These are phyloP conservation scores for Atta texana DNA, from an alignment of 1,140 invertebrate genomes.

Conservation along the genomic window DNA sequence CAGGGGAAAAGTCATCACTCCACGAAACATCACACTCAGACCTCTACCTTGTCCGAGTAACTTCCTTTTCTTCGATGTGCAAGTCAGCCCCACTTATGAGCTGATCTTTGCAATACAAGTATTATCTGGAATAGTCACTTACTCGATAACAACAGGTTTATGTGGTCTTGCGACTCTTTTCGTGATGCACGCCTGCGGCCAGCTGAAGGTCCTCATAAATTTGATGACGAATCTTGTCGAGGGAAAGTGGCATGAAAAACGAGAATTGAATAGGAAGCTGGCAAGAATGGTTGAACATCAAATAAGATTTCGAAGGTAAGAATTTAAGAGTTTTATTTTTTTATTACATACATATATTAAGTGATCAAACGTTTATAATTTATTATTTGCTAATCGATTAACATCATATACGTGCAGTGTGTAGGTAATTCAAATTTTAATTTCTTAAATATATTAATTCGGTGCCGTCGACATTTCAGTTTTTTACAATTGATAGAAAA, in stretches of 20 bases:
- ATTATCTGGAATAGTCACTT: slow-evolving; percentile 67
- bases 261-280: not conserved
- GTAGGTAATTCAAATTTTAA: not conserved
- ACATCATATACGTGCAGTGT: not conserved
- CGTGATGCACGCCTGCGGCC: slow-evolving; percentile 72
- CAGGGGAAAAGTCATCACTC: slow-evolving; percentile 28
- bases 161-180: slow-evolving; percentile 68
- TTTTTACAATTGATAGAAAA: slow-evolving; percentile 73
- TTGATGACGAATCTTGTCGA: slow-evolving; percentile 34
- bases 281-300: slow-evolving; percentile 44
- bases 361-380: not conserved
- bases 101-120: slow-evolving; percentile 69
- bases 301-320: slow-evolving; percentile 51
- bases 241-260: slow-evolving; percentile 1
- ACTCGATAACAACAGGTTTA: slow-evolving; percentile 66
- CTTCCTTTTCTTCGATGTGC: slow-evolving; percentile 55
- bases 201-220: slow-evolving; percentile 63
- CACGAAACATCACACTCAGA: slow-evolving; percentile 59
- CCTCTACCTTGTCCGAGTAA: slow-evolving; percentile 72
- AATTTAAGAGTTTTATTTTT: not conserved
- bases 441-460: not conserved
- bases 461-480: slow-evolving; percentile 55
- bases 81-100: slow-evolving; percentile 70
- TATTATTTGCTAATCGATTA: not conserved
- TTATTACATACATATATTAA: no score